Conservation (phyloP, 2,888 invertebrate genomes). For the Stegana nigrithorax region DNA sequence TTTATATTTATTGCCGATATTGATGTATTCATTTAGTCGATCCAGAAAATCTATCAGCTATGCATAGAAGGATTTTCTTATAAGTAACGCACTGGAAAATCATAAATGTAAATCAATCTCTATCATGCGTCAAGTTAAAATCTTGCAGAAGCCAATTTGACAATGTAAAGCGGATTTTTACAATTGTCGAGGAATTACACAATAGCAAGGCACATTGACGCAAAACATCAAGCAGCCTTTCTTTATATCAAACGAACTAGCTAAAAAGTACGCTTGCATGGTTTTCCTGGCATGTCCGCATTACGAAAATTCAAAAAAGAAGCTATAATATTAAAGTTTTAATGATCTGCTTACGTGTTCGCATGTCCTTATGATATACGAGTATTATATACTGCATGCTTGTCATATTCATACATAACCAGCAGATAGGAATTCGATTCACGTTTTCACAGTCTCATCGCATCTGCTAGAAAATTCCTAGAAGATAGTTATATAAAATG, state of each 20-base stretch:
- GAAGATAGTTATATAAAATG: too few relatives aligned
- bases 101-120: neutral
- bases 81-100: conserved; percentile 68
- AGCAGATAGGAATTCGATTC: too few relatives aligned
- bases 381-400: too few relatives aligned
- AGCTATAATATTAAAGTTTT: conserved; percentile 87
- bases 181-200: conserved; percentile 92
- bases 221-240: conserved; percentile 87
- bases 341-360: conserved; percentile 89
- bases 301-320: conserved; percentile 92
- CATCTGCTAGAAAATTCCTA: too few relatives aligned
- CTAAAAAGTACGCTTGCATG: conserved; percentile 91
- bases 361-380: conserved; percentile 86
- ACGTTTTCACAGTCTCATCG: too few relatives aligned
- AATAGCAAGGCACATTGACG: conserved; percentile 85
- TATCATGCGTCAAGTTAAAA: conserved; percentile 74
- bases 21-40: conserved; percentile 94
- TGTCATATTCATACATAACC: too few relatives aligned
- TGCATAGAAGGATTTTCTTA: conserved; percentile 94
- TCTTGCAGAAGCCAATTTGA: conserved; percentile 91
- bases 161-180: conserved; percentile 92
- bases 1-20: conserved; percentile 87
- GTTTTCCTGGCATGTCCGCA: conserved; percentile 92
- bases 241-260: conserved; percentile 83
- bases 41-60: conserved; percentile 92